Conservation (phyloP, 1,140 invertebrate genomes). For the Brachionus asplanchnoidis region DNA sequence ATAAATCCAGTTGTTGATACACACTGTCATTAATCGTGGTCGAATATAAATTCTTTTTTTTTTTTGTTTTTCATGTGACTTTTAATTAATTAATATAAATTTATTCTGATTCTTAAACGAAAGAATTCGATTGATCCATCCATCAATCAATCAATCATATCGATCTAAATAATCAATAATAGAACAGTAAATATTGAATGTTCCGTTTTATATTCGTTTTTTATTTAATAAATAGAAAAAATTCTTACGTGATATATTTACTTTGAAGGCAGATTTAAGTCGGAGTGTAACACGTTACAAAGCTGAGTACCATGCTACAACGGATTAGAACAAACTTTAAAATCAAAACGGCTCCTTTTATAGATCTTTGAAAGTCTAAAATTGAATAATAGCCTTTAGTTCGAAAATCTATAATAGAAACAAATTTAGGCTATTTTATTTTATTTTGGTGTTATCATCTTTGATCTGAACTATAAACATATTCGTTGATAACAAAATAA, state of each 20-base stretch:
- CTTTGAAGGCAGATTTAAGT: conserved; percentile 16
- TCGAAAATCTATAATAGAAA: neutral
- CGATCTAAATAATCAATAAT: conserved; percentile 13
- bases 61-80: conserved; percentile 30
- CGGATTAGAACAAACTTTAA: neutral
- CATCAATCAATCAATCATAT: conserved; percentile 39
- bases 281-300: conserved; percentile 2
- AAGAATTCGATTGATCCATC: conserved; percentile 20
- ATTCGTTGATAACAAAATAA: neutral
- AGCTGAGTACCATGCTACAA: conserved; percentile 2
- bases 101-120: conserved; percentile 22
- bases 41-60: neutral
- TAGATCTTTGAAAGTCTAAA: neutral
- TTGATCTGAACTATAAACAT: conserved; percentile 25
- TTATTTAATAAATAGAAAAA: neutral
- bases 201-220: neutral
- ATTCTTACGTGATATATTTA: conserved; percentile 33
- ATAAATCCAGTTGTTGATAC: conserved; percentile 7
- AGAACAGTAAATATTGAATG: conserved; percentile 21
- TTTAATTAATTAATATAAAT: conserved; percentile 16
- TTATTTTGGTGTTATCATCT: neutral
- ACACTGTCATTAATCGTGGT: conserved; percentile 9
- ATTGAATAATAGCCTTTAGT: conserved; percentile 23
- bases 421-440: neutral
- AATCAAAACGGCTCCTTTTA: neutral